These are phyloP conservation scores for Hypsibius dujardini DNA, from an alignment of 1,140 invertebrate genomes.

Conservation along the genomic window DNA sequence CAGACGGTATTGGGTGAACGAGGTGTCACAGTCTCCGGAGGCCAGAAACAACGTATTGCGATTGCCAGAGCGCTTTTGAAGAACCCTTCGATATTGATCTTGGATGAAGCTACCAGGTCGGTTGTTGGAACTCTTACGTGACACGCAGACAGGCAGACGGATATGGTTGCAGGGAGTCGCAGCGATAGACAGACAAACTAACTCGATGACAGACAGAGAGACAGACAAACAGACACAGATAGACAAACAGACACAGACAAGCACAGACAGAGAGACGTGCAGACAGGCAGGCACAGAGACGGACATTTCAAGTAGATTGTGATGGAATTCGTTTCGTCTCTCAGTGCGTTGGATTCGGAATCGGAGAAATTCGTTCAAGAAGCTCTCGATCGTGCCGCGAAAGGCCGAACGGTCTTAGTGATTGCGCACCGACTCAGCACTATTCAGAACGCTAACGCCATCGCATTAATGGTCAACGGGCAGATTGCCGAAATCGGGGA, in stretches of 20 bases:
- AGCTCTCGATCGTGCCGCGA: conserved; percentile 54
- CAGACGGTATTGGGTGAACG: conserved; percentile 70
- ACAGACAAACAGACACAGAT: too few relatives aligned
- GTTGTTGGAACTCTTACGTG: conserved; percentile 14
- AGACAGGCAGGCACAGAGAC: too few relatives aligned
- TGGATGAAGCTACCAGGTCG: conserved; percentile 78
- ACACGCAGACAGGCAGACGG: background rate
- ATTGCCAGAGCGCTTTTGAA: conserved; percentile 72
- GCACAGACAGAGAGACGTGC: too few relatives aligned
- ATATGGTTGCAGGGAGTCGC: too few relatives aligned
- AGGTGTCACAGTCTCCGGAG: conserved; percentile 68
- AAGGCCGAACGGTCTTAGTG: conserved; percentile 57
- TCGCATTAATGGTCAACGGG: conserved; percentile 64
- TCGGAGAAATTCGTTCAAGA: conserved; percentile 69
- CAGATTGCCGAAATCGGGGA: conserved; percentile 53
- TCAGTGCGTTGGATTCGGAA: conserved; percentile 67
- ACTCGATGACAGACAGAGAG: background rate
- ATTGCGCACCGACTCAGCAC: conserved; percentile 77
- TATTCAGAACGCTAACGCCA: conserved; percentile 63
- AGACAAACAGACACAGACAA: too few relatives aligned
- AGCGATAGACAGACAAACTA: too few relatives aligned
- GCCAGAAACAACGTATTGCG: conserved; percentile 74
- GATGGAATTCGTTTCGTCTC: conserved; percentile 24
- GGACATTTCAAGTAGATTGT: conserved; percentile 22
- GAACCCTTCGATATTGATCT: conserved; percentile 60